Evolutionary conservation across 2,888 invertebrate genomes (phyloP).

Genomic region (Ennomos erosarius): DNA sequence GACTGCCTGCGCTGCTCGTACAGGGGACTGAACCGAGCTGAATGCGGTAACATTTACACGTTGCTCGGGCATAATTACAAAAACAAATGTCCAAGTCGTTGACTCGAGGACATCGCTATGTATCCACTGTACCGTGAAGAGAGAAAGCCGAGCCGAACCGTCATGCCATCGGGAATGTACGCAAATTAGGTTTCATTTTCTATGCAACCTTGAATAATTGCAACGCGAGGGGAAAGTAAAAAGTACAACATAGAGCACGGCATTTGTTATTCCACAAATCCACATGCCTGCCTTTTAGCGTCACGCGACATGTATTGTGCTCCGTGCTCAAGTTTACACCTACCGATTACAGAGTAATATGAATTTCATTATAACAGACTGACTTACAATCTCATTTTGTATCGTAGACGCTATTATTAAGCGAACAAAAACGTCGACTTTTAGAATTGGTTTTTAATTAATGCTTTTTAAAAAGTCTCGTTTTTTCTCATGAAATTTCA

Average conservation of each 20-base stretch:
- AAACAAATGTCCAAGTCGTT: slow-evolving; percentile 60
- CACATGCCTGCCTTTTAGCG: slow-evolving; percentile 30
- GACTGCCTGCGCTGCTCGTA: slow-evolving; percentile 16
- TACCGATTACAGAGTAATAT: slow-evolving; percentile 34
- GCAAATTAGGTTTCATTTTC: slow-evolving; percentile 70
- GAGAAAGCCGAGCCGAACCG: slow-evolving; percentile 65
- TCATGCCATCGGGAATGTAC: slow-evolving; percentile 58
- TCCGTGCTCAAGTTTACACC: slow-evolving; percentile 30
- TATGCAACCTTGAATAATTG: slow-evolving; percentile 55
- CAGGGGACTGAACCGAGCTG: slow-evolving; percentile 45
- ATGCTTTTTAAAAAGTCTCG: too few species aligned
- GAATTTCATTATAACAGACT: slow-evolving; percentile 12
- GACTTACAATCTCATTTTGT: neutral
- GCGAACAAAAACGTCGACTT: slow-evolving; percentile 1
- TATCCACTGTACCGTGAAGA: slow-evolving; percentile 62
- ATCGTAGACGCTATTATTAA: neutral
- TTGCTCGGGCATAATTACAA: slow-evolving; percentile 51
- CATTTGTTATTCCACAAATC: slow-evolving; percentile 30
- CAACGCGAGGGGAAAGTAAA: slow-evolving; percentile 44
- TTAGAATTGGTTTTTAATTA: too few species aligned
- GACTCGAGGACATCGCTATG: slow-evolving; percentile 55
- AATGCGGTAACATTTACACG: slow-evolving; percentile 52
- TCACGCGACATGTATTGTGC: slow-evolving; percentile 32
- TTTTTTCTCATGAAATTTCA: too few species aligned
- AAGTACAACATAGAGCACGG: slow-evolving; percentile 36